Evolutionary conservation across 2,113 vertebrate genomes (phyloP), one percentile per base, ranked within the genome.

Genomic region (Eidolon helvum): DNA sequence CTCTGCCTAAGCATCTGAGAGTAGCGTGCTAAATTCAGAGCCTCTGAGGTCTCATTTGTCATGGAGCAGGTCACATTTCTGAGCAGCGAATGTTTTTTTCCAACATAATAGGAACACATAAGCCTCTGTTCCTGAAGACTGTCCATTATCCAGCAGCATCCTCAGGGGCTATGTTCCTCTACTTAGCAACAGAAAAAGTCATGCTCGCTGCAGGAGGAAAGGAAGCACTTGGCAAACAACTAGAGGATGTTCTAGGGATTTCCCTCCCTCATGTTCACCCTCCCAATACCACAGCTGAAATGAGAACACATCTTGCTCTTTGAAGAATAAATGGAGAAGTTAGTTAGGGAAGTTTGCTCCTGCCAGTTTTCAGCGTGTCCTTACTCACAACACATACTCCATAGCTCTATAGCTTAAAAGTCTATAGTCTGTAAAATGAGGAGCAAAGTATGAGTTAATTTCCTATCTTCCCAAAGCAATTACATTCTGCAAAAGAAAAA

Each of bases 61-160:
- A 95, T 7, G 16, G 53, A 74, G 48, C 21, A 79, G 85, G 91
- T 91, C 94, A 89, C 89, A 90, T 88, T 96, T 95, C 93, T 91
- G 78, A 22, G 45, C 30, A 59, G 88, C 26, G 24, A 82, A 79
- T 69, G 89, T 53, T 72, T 94, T 80, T 95, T 82, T 93, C 80
- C 91, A 84, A 87, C 84, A 92, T 53, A 75, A 84, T 9, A 85
- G 89, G 93, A 89, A 97, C 89, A 97, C 68, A 85, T 89, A 96
- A 97, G 94, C 89, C 96, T 92, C 84, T 90, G 85, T 71, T 97
- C 66, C 77, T 91, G 94, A 72, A 90, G 85, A 68, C 55, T 69
- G 19, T 61, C 50, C 40, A 35, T 12, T 75, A 43, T n/a, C 45
- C 21, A 61, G n/a, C 2, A 9, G 85, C 69, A 82, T 30, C 69